phyloP scores from a whole-genome alignment of 1,140 invertebrate species.

The Drosophila paulistorum region DNA sequence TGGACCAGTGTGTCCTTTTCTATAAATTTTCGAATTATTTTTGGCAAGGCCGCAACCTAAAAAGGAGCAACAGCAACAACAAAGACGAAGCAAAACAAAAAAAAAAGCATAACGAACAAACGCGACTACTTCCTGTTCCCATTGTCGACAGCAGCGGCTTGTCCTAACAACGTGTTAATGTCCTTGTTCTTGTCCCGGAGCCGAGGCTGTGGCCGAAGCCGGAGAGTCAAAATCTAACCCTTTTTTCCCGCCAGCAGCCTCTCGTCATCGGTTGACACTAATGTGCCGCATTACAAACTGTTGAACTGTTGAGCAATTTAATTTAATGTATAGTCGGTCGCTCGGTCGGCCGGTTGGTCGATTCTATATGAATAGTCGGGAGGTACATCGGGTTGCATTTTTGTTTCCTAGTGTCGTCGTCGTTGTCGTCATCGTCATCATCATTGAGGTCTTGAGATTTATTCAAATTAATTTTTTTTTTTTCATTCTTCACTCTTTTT shows the following conservation, averaged over 20 bases:
- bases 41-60: slow-evolving; percentile 39
- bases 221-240: slow-evolving; percentile 56
- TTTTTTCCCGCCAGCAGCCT: slow-evolving; percentile 32
- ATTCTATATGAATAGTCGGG: slow-evolving; percentile 3
- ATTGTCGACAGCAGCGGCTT: slow-evolving; percentile 53
- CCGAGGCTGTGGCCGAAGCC: not conserved
- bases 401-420: slow-evolving; percentile 17
- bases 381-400: slow-evolving; percentile 32
- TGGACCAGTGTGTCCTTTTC: slow-evolving; percentile 70
- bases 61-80: slow-evolving; percentile 1
- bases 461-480: slow-evolving; percentile 58
- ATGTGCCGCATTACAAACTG: slow-evolving; percentile 83
- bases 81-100: not conserved
- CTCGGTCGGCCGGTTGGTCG: slow-evolving; percentile 14
- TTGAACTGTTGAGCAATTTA: slow-evolving; percentile 83
- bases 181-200: slow-evolving; percentile 28
- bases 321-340: slow-evolving; percentile 68
- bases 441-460: slow-evolving; percentile 60
- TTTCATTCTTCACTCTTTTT: slow-evolving; percentile 12
- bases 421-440: slow-evolving; percentile 27
- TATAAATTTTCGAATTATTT: slow-evolving; percentile 76
- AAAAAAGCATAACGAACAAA: not conserved
- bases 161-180: slow-evolving; percentile 78
- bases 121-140: slow-evolving; percentile 33
- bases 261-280: slow-evolving; percentile 78